These are phyloP conservation scores for Adelognathus sp. DNA, from an alignment of 2,888 invertebrate genomes.

Conservation along the genomic window DNA sequence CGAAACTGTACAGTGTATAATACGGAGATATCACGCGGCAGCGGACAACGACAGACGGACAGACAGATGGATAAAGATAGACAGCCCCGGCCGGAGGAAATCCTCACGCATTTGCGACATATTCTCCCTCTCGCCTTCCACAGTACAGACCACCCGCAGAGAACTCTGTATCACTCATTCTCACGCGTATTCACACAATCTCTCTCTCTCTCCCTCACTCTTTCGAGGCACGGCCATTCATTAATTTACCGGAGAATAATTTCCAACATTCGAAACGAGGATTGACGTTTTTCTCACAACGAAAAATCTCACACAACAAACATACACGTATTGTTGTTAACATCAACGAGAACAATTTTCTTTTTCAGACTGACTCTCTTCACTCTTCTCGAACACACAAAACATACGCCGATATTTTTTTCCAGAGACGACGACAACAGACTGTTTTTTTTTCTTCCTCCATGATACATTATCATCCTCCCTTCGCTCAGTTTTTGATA, in stretches of 20 bases:
- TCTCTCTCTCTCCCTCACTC: too few species aligned
- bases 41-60: constrained; percentile 44
- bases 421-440: constrained; percentile 37
- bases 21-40: constrained; percentile 39
- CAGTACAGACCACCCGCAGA: background rate
- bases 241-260: constrained; percentile 52
- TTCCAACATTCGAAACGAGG: constrained; percentile 15
- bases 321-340: constrained; percentile 21
- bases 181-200: constrained; percentile 6
- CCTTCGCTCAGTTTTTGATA: constrained; percentile 9
- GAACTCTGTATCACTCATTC: background rate
- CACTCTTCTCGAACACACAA: background rate
- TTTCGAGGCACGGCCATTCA: constrained; percentile 49
- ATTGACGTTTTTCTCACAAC: background rate
- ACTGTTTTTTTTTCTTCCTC: constrained; percentile 17
- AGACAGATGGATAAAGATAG: constrained; percentile 57
- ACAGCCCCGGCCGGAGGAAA: constrained; percentile 9
- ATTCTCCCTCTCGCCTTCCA: constrained; percentile 11
- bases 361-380: background rate
- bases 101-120: background rate
- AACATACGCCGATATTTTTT: constrained; percentile 8
- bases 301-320: background rate
- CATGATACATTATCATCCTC: constrained; percentile 43
- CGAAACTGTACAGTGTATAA: constrained; percentile 53
- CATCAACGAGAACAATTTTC: background rate